Base-by-base conservation (phyloP, 2,888 invertebrate genomes). In the Mystacides longicornis region DNA sequence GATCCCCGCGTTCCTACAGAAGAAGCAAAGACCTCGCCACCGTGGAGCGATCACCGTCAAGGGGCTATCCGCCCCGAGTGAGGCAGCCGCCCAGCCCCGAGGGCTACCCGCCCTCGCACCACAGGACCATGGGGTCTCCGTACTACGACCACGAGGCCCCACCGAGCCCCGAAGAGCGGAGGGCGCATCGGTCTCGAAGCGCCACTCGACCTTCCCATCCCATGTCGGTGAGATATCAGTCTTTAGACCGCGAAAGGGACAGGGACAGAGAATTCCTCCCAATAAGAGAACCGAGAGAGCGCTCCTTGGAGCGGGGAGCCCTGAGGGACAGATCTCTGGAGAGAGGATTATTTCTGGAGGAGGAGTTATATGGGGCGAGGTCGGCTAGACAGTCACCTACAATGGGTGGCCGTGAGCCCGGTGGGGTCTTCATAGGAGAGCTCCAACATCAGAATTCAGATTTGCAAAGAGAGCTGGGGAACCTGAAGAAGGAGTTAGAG, bases 391-490 rank as follows among this genome's bases (percentile, higher is more conserved):
- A 86, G 67, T 85, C 85, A 64, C 87, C 86, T 49, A 86, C 83
- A 67, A 81, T 61, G 52, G 37, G 37, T 3, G 37, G 37, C 16
- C 70, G 73, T 62, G 80, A 71, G 69, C 80, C 80, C 71, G 83
- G 75, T 76, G 69, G 85, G 64, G 76, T 83, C 69, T 87, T 85
- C 80, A 79, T 87, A 66, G 89, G 91, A 61, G 94, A 94, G 72
- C 80, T 94, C 63, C 93, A 94, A 73, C 86, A 90, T 69, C 94
- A 95, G 78, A 93, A 96, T 74, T 88, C 90, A 67, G 96, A 97
- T 72, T 80, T 97, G 64, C 96, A 96, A 69, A 82, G 93, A 62
- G 96, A 97, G 72, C 82, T 95, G 69, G 86, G 85, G 3, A 91
- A 90, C 71, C 81, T 94, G 64, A 93, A 93, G 75, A 92, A 93